Evolutionary conservation across 2,888 invertebrate species (phyloP).

Genomic region (Temnothorax ravouxi): DNA sequence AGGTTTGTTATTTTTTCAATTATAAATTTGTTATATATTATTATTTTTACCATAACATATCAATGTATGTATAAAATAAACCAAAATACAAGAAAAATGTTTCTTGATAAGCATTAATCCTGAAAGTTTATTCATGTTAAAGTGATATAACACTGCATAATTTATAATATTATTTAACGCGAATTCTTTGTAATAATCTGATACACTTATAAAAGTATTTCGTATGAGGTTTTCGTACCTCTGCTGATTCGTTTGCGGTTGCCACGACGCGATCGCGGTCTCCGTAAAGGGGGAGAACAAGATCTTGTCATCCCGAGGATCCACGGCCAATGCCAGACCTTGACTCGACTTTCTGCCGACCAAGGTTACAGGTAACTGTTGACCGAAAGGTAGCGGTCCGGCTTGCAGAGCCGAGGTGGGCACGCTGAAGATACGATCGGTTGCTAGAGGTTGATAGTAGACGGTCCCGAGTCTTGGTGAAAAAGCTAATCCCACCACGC

Average conservation of each 20-base stretch:
- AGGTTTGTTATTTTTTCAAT: background rate
- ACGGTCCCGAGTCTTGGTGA: conserved; percentile 89
- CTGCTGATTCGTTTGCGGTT: conserved; percentile 91
- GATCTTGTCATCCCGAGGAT: conserved; percentile 91
- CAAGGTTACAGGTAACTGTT: conserved; percentile 91
- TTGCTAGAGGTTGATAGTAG: conserved; percentile 92
- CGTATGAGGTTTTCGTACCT: conserved; percentile 86
- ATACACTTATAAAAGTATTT: background rate
- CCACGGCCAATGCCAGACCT: conserved; percentile 91
- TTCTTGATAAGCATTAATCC: background rate
- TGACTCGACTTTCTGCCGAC: conserved; percentile 95
- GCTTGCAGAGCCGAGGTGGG: conserved; percentile 91
- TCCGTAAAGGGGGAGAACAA: conserved; percentile 93
- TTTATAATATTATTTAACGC: conserved; percentile 34
- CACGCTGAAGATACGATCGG: conserved; percentile 92
- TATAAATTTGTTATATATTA: background rate
- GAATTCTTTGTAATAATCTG: background rate
- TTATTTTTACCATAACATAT: background rate
- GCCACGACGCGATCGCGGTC: conserved; percentile 94
- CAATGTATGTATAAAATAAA: background rate
- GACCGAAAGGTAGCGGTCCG: conserved; percentile 91
- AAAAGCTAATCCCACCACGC: conserved; percentile 91
- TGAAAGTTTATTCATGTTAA: background rate
- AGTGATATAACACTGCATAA: background rate
- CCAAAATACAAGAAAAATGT: background rate